A percentile compares a stretch with the other conserved stretches of the same genome.
Conservation (phyloP, 2,888 invertebrate genomes). For the Imbricaverruca yamaguchii region DNA sequence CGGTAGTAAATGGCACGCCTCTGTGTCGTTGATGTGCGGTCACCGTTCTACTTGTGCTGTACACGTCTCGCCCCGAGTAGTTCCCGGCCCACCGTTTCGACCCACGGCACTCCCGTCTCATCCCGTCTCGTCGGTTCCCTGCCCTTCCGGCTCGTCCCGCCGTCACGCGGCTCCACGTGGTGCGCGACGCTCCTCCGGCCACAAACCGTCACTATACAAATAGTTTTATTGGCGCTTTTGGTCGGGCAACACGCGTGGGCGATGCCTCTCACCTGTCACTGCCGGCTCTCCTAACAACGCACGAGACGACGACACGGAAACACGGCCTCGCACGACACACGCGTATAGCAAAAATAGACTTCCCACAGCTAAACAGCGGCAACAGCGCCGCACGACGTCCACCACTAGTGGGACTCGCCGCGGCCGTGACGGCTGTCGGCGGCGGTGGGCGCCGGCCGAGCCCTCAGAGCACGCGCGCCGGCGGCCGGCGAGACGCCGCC, state of each 20-base stretch:
- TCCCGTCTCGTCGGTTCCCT: no score
- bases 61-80: no score
- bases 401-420: neutral
- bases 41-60: no score
- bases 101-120: no score
- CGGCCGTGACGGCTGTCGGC: neutral
- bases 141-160: no score
- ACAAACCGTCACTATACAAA: neutral
- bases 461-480: no score
- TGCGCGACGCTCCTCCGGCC: no score
- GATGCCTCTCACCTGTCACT: neutral
- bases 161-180: no score
- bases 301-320: neutral
- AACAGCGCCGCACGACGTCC: neutral
- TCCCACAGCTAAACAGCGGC: conserved; percentile 6
- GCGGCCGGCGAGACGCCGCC: neutral
- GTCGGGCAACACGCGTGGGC: neutral
- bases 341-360: conserved; percentile 14
- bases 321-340: neutral
- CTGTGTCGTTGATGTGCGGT: no score
- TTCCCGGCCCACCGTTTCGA: no score
- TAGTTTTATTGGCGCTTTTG: conserved; percentile 17
- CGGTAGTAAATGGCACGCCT: no score
- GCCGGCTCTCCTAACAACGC: neutral
- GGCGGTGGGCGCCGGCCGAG: neutral